Base-by-base conservation (phyloP, 2,888 invertebrate genomes). In the Coecobrya sp. region DNA sequence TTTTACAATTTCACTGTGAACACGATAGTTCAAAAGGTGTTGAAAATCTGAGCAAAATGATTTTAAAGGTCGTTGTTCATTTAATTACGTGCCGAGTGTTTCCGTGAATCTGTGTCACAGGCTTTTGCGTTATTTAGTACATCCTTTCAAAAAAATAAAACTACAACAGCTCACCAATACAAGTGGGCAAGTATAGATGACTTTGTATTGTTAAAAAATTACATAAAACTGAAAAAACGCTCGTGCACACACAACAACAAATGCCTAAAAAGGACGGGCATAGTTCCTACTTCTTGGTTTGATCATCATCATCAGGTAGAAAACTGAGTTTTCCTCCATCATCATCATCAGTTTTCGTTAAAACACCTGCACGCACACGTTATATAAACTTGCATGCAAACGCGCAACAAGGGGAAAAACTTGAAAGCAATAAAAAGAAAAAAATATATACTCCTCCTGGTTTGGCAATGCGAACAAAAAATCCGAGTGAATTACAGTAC, bases 401-500 rank as follows among this genome's bases (percentile, higher is more conserved):
- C 81, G 22, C 49, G 27, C 70, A 82, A 70, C 16, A 27, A 30
- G 19, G n/a, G 62, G 25, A 86, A 86, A 87, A 70, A 70, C 45
- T 86, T 52, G 70, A 86, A 76, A 68, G 86, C 36, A 81, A 81
- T 81, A 91, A 86, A 86, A 81, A 45, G 25, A 25, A 45, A 65
- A 30, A 86, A 85, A 84, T 16, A 36, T 16, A 36, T 45, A 16
- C 59, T 81, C 86, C 85, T 70, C 68, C 62, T 70, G 76, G 76
- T 90, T 90, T 90, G 90, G 90, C 90, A 90, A 86, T 84, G 55
- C 68, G 45, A 82, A 62, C 7, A 87, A 87, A 76, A 79, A 86
- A 68, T 45, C 7, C 65, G 45, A 52, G 82, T 59, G 42, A 19
- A 42, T 68, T 68, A 30, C 27, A 42, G 11, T 68, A 30, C 27